Base-by-base conservation (phyloP, 2,113 vertebrate genomes). In the Naja naja region DNA sequence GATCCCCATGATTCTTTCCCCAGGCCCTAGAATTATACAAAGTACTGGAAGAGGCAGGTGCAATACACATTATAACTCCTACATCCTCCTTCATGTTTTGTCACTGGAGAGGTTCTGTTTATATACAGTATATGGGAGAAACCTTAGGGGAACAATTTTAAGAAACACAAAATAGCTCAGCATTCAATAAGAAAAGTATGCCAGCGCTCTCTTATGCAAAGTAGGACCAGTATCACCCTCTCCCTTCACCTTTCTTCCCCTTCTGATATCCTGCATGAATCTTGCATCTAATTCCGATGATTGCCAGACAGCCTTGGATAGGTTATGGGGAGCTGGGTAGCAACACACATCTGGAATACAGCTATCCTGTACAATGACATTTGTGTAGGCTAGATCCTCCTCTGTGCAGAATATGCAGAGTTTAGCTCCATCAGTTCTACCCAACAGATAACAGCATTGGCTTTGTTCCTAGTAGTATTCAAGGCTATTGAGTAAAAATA, bases 391-490 rank as follows among this genome's bases (percentile, higher is more conserved):
- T 93, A 1, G 47, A 93, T 45, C 39, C 74, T 39, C 30, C 88
- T 74, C 52, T 49, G 43, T 12, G 25, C 81, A 56, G 34, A 92
- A 47, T 91, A 0, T 1, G 9, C 90, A 89, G 90, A 81, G 89
- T n/a, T 22, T 14, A 56, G 34, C 25, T 55, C 87, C 49, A 55
- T 18, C 34, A 54, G 3, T 55, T 88, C 45, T 74, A 43, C 14
- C 3, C 6, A 45, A 34, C 4, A 43, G 52, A 22, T 56, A 87
- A 91, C 94, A 93, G 94, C 94, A 94, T 94, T 1, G 0, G 91
- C 92, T 93, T 95, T 93, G 90, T 0, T 14, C 25, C 91, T 88
- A 55, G 8, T 25, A 90, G 90, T 91, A 91, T 89, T 96, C 64
- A 91, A 25, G 23, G 49, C 54, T 45, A 0, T 74, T 86, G 5